A percentile compares a stretch with the other conserved stretches of the same genome.
Evolutionary conservation across 2,113 vertebrate genomes (phyloP).

Genomic region (Ceyx margarethae): DNA sequence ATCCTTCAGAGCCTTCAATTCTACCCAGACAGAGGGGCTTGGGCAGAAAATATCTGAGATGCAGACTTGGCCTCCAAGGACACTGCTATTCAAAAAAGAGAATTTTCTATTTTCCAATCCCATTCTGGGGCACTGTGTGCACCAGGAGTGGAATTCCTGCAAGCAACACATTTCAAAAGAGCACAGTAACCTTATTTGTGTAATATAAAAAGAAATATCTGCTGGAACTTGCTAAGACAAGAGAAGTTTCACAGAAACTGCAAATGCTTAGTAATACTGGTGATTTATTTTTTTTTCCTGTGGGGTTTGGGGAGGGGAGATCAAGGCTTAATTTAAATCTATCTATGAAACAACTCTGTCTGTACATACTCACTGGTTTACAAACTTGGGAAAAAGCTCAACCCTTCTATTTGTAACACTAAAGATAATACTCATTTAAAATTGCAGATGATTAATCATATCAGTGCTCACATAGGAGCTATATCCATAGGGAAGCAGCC

Average conservation of each 20-base stretch:
- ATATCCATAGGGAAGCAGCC: constrained; percentile 36
- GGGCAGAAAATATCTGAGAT: background rate
- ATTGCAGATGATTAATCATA: constrained; percentile 35
- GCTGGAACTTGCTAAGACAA: background rate
- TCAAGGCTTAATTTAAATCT: constrained; percentile 35
- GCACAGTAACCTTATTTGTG: background rate
- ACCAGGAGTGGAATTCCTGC: background rate
- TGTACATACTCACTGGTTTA: constrained; percentile 50
- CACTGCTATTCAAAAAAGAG: constrained; percentile 9
- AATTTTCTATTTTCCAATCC: background rate
- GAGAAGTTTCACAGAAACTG: constrained; percentile 1
- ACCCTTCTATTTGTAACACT: constrained; percentile 51
- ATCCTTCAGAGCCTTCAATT: background rate
- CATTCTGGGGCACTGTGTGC: background rate
- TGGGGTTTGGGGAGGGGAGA: background rate
- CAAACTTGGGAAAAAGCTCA: constrained; percentile 19
- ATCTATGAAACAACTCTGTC: constrained; percentile 36
- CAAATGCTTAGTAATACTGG: constrained; percentile 38
- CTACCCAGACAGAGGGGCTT: background rate
- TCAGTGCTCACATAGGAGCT: constrained; percentile 55
- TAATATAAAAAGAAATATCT: background rate
- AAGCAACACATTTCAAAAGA: background rate
- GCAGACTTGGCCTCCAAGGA: background rate
- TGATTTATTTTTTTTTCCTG: background rate
- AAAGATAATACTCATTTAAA: constrained; percentile 52